phyloP scores from a whole-genome alignment of 2,113 vertebrate genomes.

The Labeo catla region DNA sequence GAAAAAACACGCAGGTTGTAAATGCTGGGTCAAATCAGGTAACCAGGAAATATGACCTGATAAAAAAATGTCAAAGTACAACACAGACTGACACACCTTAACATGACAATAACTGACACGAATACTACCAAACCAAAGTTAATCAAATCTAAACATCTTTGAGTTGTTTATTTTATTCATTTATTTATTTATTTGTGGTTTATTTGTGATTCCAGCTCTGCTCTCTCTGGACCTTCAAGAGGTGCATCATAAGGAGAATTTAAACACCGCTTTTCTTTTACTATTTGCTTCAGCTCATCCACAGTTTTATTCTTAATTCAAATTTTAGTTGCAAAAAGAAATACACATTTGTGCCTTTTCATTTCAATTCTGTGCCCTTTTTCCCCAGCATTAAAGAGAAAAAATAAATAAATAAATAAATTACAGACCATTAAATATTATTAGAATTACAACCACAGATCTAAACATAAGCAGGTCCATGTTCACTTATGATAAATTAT shows the following conservation, averaged over 20 bases:
- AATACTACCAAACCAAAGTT: background rate
- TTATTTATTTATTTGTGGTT: too few species aligned
- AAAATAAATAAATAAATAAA: too few species aligned
- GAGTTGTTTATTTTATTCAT: too few species aligned
- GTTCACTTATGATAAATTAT: background rate
- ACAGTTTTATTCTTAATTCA: background rate
- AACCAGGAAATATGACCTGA: background rate
- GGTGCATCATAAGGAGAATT: constrained; percentile 1
- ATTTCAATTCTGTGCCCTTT: background rate
- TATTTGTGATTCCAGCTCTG: background rate
- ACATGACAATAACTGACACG: background rate
- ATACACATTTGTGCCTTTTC: background rate
- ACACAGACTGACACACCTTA: background rate
- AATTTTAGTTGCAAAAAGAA: background rate
- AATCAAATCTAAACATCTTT: background rate
- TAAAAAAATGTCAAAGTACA: background rate
- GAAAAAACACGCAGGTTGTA: background rate
- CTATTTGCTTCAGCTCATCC: background rate
- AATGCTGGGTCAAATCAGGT: background rate
- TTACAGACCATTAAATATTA: background rate
- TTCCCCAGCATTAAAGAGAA: background rate
- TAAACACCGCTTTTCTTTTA: background rate
- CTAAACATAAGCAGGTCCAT: background rate
- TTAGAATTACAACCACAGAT: background rate
- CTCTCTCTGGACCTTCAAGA: background rate